These are phyloP conservation scores for Lutraria lutraria DNA, from an alignment of 2,888 invertebrate species.

Conservation along the genomic window DNA sequence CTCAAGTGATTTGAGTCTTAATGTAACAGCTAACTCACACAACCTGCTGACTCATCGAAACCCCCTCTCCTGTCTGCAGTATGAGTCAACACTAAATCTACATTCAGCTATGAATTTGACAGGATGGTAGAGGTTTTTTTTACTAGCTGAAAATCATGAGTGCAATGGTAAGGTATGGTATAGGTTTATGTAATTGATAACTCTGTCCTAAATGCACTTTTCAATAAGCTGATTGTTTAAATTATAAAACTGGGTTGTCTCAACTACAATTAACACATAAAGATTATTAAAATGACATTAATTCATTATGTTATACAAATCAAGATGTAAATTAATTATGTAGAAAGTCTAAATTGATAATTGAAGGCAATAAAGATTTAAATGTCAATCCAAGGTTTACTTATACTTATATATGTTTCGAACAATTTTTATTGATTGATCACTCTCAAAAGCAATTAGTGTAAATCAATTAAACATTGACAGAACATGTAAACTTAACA, in stretches of 20 bases:
- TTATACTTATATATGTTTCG: background rate
- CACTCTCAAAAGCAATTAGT: background rate
- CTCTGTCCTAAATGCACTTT: background rate
- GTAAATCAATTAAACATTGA: slow-evolving; percentile 2
- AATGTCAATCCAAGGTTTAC: background rate
- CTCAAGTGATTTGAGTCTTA: slow-evolving; percentile 2
- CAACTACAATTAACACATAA: background rate
- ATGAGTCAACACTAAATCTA: background rate
- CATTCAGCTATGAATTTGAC: background rate
- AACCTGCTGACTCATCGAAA: background rate
- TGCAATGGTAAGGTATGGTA: background rate
- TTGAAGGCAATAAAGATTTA: background rate
- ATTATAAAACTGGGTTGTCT: background rate
- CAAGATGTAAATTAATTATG: background rate
- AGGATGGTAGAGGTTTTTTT: slow-evolving; percentile 12
- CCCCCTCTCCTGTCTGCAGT: background rate
- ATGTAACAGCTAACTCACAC: background rate
- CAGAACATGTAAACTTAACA: background rate
- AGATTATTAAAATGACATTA: background rate
- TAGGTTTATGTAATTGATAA: background rate
- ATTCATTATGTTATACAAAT: background rate
- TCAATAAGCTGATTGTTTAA: background rate
- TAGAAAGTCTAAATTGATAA: background rate
- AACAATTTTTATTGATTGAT: background rate
- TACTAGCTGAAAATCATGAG: background rate